phyloP scores from a whole-genome alignment of 2,113 vertebrate genomes.

The Scytalopus superciliaris region DNA sequence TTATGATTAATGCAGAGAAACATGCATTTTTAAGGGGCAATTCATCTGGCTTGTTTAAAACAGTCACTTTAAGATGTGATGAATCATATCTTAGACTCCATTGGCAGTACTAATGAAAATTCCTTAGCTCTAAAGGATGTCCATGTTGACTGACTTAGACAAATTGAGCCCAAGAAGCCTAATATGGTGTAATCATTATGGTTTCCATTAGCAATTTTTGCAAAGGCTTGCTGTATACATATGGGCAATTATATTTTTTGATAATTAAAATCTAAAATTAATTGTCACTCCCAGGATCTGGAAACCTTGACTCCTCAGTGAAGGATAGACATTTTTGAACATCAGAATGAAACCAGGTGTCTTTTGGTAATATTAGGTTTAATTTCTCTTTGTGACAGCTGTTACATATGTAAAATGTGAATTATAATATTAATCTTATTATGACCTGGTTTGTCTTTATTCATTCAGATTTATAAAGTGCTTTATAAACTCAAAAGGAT shows the following conservation, averaged over 20 bases:
- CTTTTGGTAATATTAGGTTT: neutral
- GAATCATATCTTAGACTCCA: neutral
- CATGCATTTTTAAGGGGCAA: neutral
- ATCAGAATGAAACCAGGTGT: neutral
- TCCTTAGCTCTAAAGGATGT: neutral
- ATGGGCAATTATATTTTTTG: neutral
- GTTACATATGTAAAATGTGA: neutral
- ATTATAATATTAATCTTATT: conserved; percentile 31
- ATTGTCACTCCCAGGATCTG: neutral
- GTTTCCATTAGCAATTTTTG: neutral
- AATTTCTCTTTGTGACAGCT: neutral
- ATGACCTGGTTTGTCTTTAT: neutral
- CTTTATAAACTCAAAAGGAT: neutral
- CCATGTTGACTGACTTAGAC: neutral
- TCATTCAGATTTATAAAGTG: conserved; percentile 6
- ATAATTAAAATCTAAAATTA: neutral
- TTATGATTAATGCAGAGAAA: neutral
- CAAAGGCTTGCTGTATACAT: neutral
- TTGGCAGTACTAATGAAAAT: conserved; percentile 28
- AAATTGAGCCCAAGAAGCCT: neutral
- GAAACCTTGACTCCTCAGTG: neutral
- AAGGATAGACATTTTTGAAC: neutral
- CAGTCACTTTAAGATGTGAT: conserved; percentile 20
- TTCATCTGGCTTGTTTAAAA: conserved; percentile 22
- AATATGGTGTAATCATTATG: neutral